phyloP scores from a whole-genome alignment of 2,113 vertebrate species.

The Talpa occidentalis region DNA sequence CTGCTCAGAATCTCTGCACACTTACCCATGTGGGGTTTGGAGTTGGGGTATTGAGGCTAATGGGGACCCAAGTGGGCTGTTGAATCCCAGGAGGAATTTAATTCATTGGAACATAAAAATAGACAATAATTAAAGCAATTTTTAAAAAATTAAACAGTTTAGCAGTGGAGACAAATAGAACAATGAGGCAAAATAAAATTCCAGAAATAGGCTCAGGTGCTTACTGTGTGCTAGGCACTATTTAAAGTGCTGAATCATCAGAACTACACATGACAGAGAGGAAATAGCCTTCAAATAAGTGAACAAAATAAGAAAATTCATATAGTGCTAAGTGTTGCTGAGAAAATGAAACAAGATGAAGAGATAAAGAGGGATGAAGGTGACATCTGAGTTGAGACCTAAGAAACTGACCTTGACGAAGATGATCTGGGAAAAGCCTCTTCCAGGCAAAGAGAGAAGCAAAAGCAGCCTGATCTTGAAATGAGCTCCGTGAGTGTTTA shows the following conservation, averaged over 20 bases:
- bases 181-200: background rate
- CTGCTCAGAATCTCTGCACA: background rate
- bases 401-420: background rate
- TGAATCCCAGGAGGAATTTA: background rate
- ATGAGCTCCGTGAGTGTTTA: background rate
- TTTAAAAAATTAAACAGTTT: background rate
- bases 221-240: background rate
- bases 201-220: background rate
- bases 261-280: background rate
- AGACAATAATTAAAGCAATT: background rate
- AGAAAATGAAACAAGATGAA: background rate
- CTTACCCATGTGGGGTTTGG: background rate
- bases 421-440: background rate
- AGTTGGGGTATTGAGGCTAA: background rate
- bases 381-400: background rate
- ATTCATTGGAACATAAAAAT: background rate
- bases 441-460: background rate
- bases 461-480: background rate
- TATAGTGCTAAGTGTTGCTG: background rate
- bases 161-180: background rate
- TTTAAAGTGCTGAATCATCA: background rate
- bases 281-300: background rate
- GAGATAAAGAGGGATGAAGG: background rate
- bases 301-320: conserved; percentile 7
- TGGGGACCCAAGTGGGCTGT: background rate